These are phyloP conservation scores for Notarius quadriscutis DNA, from an alignment of 2,113 vertebrate species.

Conservation along the genomic window DNA sequence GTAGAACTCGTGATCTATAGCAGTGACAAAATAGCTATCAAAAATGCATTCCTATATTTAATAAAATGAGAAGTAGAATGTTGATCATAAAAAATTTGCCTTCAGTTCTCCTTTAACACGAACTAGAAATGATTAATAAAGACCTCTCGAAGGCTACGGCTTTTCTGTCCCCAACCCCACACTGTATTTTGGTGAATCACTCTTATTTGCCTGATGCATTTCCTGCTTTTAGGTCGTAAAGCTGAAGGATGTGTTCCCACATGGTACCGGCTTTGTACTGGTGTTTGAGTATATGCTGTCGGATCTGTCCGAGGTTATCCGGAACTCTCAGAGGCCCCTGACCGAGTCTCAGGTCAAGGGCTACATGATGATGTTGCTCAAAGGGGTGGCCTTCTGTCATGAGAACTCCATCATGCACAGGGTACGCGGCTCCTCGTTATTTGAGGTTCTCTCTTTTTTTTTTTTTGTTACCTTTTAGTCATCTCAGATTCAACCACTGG, in stretches of 20 bases:
- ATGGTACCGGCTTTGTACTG: slow-evolving; percentile 85
- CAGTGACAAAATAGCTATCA: too few species aligned
- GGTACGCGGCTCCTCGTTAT: slow-evolving; percentile 62
- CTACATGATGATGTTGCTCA: slow-evolving; percentile 90
- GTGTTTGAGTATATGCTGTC: slow-evolving; percentile 92
- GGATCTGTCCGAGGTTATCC: slow-evolving; percentile 85
- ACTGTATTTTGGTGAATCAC: not conserved
- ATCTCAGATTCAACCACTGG: not conserved
- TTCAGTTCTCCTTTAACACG: not conserved
- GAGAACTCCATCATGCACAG: slow-evolving; percentile 88
- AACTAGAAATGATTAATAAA: not conserved
- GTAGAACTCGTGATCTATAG: too few species aligned
- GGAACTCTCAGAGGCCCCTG: slow-evolving; percentile 79
- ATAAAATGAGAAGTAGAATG: too few species aligned
- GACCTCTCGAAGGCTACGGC: not conserved
- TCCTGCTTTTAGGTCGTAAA: slow-evolving; percentile 78
- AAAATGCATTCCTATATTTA: too few species aligned
- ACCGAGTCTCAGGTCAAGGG: slow-evolving; percentile 85
- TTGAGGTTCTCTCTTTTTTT: not conserved
- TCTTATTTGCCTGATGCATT: not conserved
- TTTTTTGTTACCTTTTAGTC: not conserved
- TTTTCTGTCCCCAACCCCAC: not conserved
- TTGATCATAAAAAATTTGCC: too few species aligned
- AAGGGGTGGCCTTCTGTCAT: slow-evolving; percentile 86
- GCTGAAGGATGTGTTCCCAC: slow-evolving; percentile 85